Percentiles rank a stretch among this genome's conserved stretches.
Conservation (phyloP, 2,797 vertebrate genomes). For the Trichosurus vulpecula region DNA sequence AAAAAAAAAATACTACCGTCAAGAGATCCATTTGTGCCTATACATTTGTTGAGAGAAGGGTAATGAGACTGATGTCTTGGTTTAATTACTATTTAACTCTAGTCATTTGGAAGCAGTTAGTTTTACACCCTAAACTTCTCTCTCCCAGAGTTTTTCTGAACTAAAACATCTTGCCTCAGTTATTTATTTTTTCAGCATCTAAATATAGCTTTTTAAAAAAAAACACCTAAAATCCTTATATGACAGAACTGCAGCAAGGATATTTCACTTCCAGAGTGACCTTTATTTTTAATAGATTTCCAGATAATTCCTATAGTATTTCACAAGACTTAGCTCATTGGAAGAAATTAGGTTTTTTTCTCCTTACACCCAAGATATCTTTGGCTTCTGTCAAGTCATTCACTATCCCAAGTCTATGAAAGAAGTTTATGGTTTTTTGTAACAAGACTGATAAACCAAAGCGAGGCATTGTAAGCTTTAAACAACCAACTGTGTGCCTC, state of each 20-base stretch:
- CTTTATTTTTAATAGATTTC: not conserved
- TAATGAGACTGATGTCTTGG: not conserved
- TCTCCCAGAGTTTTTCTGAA: conserved; percentile 27
- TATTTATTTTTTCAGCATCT: conserved; percentile 33
- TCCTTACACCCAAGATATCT: not conserved
- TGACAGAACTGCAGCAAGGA: not conserved
- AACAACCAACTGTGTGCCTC: not conserved
- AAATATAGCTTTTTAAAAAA: conserved; percentile 38
- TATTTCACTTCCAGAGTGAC: conserved; percentile 20
- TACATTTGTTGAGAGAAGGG: not conserved
- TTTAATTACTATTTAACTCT: not conserved
- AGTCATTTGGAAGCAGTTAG: conserved; percentile 23
- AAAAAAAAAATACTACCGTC: not conserved
- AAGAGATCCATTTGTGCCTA: not conserved
- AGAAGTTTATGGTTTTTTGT: not conserved
- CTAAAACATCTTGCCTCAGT: conserved; percentile 39
- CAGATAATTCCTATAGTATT: not conserved
- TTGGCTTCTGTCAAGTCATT: rapidly evolving
- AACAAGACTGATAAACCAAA: not conserved
- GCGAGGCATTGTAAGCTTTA: not conserved
- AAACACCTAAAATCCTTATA: not conserved
- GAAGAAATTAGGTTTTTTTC: not conserved
- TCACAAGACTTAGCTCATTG: not conserved
- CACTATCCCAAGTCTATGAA: not conserved
- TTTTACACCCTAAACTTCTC: not conserved